Percentiles rank a stretch among this genome's conserved stretches.
Conservation (phyloP, 1,140 invertebrate genomes). For the Atta cephalotes region DNA sequence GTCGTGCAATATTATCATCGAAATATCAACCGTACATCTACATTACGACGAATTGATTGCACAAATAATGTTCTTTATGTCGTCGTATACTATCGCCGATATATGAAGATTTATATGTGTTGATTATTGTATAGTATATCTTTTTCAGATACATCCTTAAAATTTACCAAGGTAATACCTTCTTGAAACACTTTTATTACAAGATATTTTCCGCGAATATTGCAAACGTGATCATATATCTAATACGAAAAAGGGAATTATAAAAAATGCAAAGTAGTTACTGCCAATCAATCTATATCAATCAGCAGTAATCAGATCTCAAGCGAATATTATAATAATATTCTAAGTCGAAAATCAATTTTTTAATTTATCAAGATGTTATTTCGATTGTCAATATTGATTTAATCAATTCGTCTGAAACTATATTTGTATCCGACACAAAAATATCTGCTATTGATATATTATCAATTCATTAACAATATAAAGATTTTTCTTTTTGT, state of each 20-base stretch:
- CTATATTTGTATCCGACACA: background rate
- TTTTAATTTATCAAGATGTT: slow-evolving; percentile 5
- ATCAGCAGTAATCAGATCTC: background rate
- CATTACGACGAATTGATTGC: background rate
- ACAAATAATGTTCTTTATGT: slow-evolving; percentile 31
- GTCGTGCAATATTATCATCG: background rate
- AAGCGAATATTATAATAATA: background rate
- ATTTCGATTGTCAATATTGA: background rate
- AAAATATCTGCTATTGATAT: background rate
- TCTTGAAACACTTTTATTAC: slow-evolving; percentile 18
- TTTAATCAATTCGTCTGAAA: background rate
- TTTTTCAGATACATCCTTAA: slow-evolving; percentile 17
- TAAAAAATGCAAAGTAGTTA: slow-evolving; percentile 3
- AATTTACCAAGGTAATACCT: background rate
- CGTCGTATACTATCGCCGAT: background rate
- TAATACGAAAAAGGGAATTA: background rate
- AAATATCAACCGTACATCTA: background rate
- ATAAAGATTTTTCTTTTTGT: background rate
- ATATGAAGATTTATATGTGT: slow-evolving; percentile 28
- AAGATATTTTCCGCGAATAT: background rate
- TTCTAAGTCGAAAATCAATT: background rate
- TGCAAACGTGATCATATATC: background rate
- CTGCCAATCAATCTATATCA: slow-evolving; percentile 9
- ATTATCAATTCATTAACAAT: background rate
- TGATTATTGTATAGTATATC: background rate